These are phyloP conservation scores for Lepidiolamprologus cunningtoni DNA, from an alignment of 2,113 vertebrate species.

Conservation along the genomic window DNA sequence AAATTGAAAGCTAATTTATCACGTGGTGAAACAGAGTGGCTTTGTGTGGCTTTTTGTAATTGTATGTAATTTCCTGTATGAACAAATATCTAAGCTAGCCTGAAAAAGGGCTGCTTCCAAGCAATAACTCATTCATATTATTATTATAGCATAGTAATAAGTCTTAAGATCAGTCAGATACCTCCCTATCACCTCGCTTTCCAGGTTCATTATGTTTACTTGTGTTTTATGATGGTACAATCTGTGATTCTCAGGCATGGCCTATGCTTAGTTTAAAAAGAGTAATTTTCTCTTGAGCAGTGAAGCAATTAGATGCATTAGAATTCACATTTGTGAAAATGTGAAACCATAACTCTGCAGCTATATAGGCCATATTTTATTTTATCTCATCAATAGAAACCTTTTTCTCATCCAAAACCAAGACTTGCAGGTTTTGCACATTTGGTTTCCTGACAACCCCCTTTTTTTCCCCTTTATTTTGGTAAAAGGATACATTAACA, in stretches of 20 bases:
- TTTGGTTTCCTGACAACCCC: not conserved
- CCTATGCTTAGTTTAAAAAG: not conserved
- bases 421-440: not conserved
- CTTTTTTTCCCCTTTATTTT: not conserved
- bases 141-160: not conserved
- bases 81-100: slow-evolving; percentile 39
- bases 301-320: not conserved
- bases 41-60: slow-evolving; percentile 21
- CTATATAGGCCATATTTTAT: not conserved
- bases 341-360: not conserved
- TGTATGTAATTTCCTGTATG: not conserved
- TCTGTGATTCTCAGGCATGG: slow-evolving; percentile 31
- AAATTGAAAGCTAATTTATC: slow-evolving; percentile 57
- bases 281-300: not conserved
- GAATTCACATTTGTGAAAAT: not conserved
- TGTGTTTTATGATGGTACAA: not conserved
- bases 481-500: not conserved
- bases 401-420: not conserved
- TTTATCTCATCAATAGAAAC: not conserved
- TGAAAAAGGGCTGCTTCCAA: not conserved
- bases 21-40: not conserved
- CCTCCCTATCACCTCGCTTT: not conserved
- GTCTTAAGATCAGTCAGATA: not conserved
- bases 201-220: slow-evolving; percentile 16
- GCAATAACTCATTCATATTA: slow-evolving; percentile 39